Percentiles rank a stretch among this genome's conserved stretches.
These are phyloP conservation scores for Bombus confusus DNA, from an alignment of 1,140 invertebrate genomes.

Conservation along the genomic window DNA sequence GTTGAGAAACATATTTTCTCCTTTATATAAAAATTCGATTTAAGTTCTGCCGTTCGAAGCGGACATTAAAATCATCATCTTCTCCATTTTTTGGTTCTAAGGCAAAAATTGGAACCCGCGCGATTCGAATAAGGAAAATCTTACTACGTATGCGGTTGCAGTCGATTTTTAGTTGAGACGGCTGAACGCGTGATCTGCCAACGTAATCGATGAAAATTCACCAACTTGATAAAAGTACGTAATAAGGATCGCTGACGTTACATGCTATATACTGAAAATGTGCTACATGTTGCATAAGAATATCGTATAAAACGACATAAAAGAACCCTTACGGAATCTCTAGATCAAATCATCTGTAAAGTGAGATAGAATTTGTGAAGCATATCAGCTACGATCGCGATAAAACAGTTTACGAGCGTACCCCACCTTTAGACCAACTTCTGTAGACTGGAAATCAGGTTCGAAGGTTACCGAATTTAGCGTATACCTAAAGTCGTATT, in stretches of 20 bases:
- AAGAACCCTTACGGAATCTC: constrained; percentile 9
- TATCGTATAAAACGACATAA: constrained; percentile 16
- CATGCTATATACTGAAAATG: background rate
- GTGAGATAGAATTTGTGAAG: constrained; percentile 54
- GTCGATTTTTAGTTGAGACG: background rate
- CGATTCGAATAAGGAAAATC: background rate
- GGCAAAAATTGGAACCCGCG: background rate
- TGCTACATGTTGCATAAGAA: background rate
- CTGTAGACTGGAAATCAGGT: constrained; percentile 39
- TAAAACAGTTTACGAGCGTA: constrained; percentile 67
- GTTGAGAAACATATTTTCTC: background rate
- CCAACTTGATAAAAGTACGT: background rate
- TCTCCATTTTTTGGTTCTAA: background rate
- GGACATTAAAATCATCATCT: too few relatives aligned
- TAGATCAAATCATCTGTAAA: constrained; percentile 39
- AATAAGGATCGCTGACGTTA: background rate
- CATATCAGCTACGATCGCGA: constrained; percentile 58
- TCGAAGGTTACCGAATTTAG: background rate
- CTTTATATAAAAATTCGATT: background rate
- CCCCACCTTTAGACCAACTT: constrained; percentile 27
- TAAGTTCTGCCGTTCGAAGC: background rate
- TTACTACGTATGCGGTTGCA: too few relatives aligned
- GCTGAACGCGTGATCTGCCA: background rate
- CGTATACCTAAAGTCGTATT: background rate
- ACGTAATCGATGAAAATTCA: background rate